Evolutionary conservation across 2,888 invertebrate genomes (phyloP).

Genomic region (Ctena decussata): DNA sequence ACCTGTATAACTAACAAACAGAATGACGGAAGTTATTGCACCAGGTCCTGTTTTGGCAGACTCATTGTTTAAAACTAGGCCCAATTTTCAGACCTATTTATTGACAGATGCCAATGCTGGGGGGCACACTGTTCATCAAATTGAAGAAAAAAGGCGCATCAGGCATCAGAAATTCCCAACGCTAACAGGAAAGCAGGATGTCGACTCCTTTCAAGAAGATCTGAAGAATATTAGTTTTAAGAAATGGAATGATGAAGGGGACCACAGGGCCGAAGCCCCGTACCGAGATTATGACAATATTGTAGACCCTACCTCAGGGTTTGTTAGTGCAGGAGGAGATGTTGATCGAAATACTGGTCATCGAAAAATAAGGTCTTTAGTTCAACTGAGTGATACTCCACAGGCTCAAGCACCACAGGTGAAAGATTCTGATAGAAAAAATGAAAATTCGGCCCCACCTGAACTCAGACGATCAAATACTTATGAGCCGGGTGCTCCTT

Average conservation of each 20-base stretch:
- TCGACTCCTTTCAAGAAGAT: slow-evolving; percentile 80
- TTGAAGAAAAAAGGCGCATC: slow-evolving; percentile 79
- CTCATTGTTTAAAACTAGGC: slow-evolving; percentile 79
- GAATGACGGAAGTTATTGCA: slow-evolving; percentile 76
- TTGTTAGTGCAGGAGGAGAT: slow-evolving; percentile 85
- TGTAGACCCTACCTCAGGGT: slow-evolving; percentile 85
- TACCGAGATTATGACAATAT: slow-evolving; percentile 83
- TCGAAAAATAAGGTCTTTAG: slow-evolving; percentile 78
- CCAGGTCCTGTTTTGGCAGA: slow-evolving; percentile 76
- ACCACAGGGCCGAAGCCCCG: slow-evolving; percentile 80
- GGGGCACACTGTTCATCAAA: slow-evolving; percentile 77
- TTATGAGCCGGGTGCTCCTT: slow-evolving; percentile 82
- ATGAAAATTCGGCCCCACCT: slow-evolving; percentile 76
- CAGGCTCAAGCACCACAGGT: slow-evolving; percentile 76
- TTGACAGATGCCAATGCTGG: slow-evolving; percentile 81
- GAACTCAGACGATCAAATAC: slow-evolving; percentile 79
- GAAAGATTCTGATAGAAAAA: slow-evolving; percentile 76
- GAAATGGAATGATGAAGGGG: slow-evolving; percentile 83
- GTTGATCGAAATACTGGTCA: slow-evolving; percentile 83
- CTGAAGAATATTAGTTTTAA: slow-evolving; percentile 70
- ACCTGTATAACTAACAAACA: neutral
- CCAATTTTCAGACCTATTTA: slow-evolving; percentile 77
- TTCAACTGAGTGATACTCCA: slow-evolving; percentile 81
- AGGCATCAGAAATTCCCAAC: slow-evolving; percentile 84
- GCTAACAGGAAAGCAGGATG: slow-evolving; percentile 78